phyloP scores from a whole-genome alignment of 2,797 vertebrate genomes.

The Holocentrus rufus region DNA sequence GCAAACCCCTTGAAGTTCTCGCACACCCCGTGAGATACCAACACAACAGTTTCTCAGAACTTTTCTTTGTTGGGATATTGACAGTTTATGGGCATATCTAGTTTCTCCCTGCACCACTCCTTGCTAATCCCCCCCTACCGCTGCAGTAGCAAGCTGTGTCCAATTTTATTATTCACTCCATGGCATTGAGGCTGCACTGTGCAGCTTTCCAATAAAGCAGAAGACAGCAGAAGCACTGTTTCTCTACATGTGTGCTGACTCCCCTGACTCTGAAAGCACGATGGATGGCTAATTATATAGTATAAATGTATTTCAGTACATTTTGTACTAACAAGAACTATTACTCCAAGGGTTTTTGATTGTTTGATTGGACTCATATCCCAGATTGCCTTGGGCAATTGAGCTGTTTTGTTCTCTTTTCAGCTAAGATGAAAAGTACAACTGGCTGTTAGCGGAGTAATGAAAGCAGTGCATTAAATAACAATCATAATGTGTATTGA shows the following conservation, averaged over 20 bases:
- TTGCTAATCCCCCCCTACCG: slow-evolving; percentile 39
- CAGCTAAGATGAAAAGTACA: not conserved
- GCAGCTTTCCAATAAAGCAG: slow-evolving; percentile 41
- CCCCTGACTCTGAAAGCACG: slow-evolving; percentile 5
- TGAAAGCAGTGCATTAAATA: not conserved
- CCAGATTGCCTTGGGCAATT: not conserved
- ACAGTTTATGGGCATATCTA: slow-evolving; percentile 63
- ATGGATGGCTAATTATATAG: slow-evolving; percentile 11
- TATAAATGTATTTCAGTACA: slow-evolving; percentile 11
- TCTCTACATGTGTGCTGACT: slow-evolving; percentile 18
- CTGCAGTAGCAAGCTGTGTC: slow-evolving; percentile 51
- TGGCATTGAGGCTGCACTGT: slow-evolving; percentile 27
- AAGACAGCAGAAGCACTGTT: slow-evolving; percentile 26
- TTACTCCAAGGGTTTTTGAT: not conserved
- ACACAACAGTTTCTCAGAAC: slow-evolving; percentile 36
- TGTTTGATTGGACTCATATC: not conserved
- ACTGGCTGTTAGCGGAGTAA: not conserved
- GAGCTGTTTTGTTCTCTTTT: not conserved
- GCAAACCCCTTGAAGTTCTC: slow-evolving; percentile 27
- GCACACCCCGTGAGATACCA: slow-evolving; percentile 7
- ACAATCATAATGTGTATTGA: slow-evolving; percentile 4
- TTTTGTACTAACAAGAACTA: slow-evolving; percentile 24
- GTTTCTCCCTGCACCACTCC: slow-evolving; percentile 46
- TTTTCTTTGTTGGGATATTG: slow-evolving; percentile 49
- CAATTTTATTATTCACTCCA: slow-evolving; percentile 59